These are phyloP conservation scores for Lydus trimaculatus DNA, from an alignment of 2,888 invertebrate species.

Conservation along the genomic window DNA sequence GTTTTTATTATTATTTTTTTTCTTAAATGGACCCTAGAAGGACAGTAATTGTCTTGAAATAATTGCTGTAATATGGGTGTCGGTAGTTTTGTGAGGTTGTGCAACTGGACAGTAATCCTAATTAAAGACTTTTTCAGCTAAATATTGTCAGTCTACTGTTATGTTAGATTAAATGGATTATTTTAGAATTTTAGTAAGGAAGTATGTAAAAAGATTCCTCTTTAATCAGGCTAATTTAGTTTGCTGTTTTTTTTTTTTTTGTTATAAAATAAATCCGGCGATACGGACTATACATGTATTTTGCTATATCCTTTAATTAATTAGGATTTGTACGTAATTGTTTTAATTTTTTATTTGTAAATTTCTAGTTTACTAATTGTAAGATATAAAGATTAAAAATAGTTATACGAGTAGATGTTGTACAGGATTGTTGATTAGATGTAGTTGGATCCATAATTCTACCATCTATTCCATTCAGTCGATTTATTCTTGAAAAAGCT, in stretches of 20 bases:
- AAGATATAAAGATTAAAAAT: not conserved
- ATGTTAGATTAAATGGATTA: not conserved
- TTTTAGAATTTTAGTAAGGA: not conserved
- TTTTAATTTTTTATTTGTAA: not conserved
- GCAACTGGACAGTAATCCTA: not conserved
- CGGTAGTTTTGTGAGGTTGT: not conserved
- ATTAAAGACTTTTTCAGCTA: not conserved
- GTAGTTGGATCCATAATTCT: not conserved
- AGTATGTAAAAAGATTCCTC: not conserved
- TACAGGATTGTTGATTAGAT: not conserved
- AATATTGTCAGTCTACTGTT: not conserved
- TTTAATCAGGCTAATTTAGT: not conserved
- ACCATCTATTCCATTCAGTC: conserved; percentile 15
- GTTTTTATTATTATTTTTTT: no score
- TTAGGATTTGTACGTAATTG: not conserved
- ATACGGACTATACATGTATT: not conserved
- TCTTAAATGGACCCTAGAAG: conserved; percentile 36
- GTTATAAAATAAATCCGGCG: no score
- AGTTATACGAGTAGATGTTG: not conserved
- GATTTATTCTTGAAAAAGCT: conserved; percentile 13
- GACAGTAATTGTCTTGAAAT: conserved; percentile 21
- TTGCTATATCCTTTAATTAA: not conserved
- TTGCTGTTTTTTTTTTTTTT: not conserved
- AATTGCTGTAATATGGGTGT: conserved; percentile 8
- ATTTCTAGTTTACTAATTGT: not conserved